Conservation (phyloP, 2,888 invertebrate genomes). For the Netelia melanura region DNA sequence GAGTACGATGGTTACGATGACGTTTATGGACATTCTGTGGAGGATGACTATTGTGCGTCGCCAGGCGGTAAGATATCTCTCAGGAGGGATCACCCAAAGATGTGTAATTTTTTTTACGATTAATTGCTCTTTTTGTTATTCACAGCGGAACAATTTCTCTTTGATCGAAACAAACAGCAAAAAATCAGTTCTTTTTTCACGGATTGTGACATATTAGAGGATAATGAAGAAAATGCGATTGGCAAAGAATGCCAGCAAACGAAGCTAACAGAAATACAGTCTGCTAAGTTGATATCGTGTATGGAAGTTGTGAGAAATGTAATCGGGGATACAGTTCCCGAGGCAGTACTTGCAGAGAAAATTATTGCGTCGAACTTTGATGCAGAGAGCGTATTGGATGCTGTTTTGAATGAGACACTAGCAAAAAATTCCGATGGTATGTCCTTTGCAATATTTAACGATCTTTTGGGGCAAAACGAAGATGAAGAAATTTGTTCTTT, state of each 20-base stretch:
- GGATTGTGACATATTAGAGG: constrained; percentile 90
- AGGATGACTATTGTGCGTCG: constrained; percentile 96
- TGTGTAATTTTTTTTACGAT: background rate
- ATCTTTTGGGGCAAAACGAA: too few species aligned
- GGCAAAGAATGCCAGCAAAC: constrained; percentile 85
- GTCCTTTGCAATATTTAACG: background rate
- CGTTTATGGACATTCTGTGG: constrained; percentile 96
- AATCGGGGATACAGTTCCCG: constrained; percentile 91
- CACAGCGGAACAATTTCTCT: constrained; percentile 91
- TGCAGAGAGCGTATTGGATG: constrained; percentile 90
- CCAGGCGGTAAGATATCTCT: constrained; percentile 89
- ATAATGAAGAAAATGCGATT: constrained; percentile 89
- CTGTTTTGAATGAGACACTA: constrained; percentile 87
- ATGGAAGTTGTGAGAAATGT: constrained; percentile 93
- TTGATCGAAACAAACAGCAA: constrained; percentile 91
- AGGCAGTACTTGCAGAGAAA: constrained; percentile 90
- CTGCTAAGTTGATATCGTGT: constrained; percentile 92
- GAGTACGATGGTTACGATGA: constrained; percentile 97
- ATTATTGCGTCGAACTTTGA: constrained; percentile 91
- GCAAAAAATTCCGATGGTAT: constrained; percentile 77
- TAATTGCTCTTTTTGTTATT: background rate
- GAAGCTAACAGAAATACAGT: constrained; percentile 88
- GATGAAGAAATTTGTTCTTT: background rate
- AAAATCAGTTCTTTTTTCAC: constrained; percentile 91
- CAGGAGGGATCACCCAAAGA: too few species aligned